Base-by-base conservation (phyloP, 2,113 vertebrate species). In the Fregata magnificens region DNA sequence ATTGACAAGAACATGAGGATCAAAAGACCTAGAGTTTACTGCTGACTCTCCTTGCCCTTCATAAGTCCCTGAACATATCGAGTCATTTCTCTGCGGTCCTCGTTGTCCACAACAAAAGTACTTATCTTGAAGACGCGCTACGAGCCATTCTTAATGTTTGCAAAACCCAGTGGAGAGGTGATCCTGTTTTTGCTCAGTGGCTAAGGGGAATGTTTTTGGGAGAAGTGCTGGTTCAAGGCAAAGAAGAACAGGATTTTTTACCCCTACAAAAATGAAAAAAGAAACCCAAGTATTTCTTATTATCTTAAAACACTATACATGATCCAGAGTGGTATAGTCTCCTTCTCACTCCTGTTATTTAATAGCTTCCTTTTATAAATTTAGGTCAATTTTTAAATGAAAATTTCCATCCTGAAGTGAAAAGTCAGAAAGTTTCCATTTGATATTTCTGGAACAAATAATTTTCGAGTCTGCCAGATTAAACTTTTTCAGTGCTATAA, bases 361-460 rank as follows among this genome's bases (percentile, higher is more conserved):
- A 56, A 20, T 67, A 52, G 13, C 21, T 72, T 77, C 31, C 40
- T 88, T 69, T n/a, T 26, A 80, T 32, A 91, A 89, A 72, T 87
- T 56, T 38, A 71, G 66, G 31, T 70, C 49, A 82, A 56, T 85
- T 42, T 88, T 80, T n/a, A 80, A 89, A 85, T 45, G 19, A 96
- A 87, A 76, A 77, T 91, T 91, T 72, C 70, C 40, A 87, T 67
- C 62, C 70, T 58, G 45, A 91, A 85, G 20, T 26, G 56, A 81
- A 77, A 93, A 86, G 49, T 34, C 12, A 47, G 38, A 71, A 89
- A 24, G 13, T 93, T 93, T 94, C 80, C 73, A 63, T 70, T 52
- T 90, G 84, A 76, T 34, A 26, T 72, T 96, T 95, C 66, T 90
- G 74, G 87, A 95, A 82, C 58, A 91, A 92, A 82, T 44, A 61